Evolutionary conservation across 64 coral and sea anemone genomes (phyloP).

Genomic region (Montipora efflorescens): DNA sequence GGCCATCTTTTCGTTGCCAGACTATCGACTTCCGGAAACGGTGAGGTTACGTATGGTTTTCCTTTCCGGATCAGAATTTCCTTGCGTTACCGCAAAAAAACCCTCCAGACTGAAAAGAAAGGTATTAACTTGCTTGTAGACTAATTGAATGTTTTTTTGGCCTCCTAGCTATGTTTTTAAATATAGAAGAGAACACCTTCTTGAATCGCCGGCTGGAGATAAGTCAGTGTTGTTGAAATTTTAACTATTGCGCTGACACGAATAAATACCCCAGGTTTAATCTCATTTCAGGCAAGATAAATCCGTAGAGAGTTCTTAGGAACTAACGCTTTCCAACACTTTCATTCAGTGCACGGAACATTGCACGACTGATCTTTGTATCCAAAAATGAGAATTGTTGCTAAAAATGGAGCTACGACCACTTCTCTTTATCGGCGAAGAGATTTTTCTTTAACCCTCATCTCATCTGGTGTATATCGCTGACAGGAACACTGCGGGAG

Average conservation of each 20-base stretch:
- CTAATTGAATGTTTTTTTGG: not conserved
- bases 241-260: not conserved
- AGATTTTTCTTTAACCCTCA: not conserved
- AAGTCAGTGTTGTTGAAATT: not conserved
- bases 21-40: slow-evolving; percentile 42
- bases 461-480: slow-evolving; percentile 7
- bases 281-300: slow-evolving; percentile 20
- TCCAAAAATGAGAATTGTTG: not conserved
- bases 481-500: slow-evolving; percentile 49
- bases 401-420: not conserved
- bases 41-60: not conserved
- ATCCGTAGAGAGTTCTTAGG: slow-evolving; percentile 39
- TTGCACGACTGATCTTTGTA: not conserved
- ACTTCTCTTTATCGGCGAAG: not conserved
- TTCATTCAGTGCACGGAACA: slow-evolving; percentile 31
- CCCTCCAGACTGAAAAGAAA: not conserved
- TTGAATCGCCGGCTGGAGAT: not conserved
- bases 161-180: not conserved
- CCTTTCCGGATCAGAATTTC: not conserved
- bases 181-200: not conserved
- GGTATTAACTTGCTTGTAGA: not conserved
- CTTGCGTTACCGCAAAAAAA: not conserved
- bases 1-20: slow-evolving; percentile 49
- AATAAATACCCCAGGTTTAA: slow-evolving; percentile 6
- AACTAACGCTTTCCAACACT: slow-evolving; percentile 10